phyloP scores from a whole-genome alignment of 2,113 vertebrate genomes.

The Myotis yumanensis region DNA sequence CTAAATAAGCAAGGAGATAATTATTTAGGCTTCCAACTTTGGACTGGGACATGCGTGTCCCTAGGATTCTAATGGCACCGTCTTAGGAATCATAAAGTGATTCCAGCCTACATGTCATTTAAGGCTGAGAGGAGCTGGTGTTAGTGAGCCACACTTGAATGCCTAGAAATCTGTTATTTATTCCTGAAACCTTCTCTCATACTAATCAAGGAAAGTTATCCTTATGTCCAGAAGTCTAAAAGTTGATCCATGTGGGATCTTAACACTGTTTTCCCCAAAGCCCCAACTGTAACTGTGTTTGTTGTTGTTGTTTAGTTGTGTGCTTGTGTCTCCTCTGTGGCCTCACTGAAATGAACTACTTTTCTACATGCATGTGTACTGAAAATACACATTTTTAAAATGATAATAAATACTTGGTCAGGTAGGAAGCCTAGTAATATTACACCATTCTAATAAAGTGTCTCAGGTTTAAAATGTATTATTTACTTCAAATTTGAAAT shows the following conservation, averaged over 20 bases:
- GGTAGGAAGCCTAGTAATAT: neutral
- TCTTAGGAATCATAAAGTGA: constrained; percentile 25
- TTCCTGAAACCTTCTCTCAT: neutral
- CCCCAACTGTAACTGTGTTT: neutral
- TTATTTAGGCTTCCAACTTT: constrained; percentile 13
- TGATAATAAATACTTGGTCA: neutral
- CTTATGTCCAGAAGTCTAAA: neutral
- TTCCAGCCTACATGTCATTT: neutral
- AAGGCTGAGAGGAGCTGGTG: neutral
- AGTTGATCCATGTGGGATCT: neutral
- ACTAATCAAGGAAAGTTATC: neutral
- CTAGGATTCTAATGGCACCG: neutral
- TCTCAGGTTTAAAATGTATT: neutral
- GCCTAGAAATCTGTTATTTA: constrained; percentile 21
- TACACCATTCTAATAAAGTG: neutral
- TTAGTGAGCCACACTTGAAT: neutral
- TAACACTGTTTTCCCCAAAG: neutral
- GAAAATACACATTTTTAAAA: neutral
- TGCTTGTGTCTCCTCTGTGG: neutral
- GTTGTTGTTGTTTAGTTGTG: neutral
- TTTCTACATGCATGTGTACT: neutral
- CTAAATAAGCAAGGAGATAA: constrained; percentile 41
- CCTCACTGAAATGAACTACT: neutral
- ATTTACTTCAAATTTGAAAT: neutral
- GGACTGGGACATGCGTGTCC: neutral